These are phyloP conservation scores for Ooceraea biroi DNA, from an alignment of 1,140 invertebrate species.

Conservation along the genomic window DNA sequence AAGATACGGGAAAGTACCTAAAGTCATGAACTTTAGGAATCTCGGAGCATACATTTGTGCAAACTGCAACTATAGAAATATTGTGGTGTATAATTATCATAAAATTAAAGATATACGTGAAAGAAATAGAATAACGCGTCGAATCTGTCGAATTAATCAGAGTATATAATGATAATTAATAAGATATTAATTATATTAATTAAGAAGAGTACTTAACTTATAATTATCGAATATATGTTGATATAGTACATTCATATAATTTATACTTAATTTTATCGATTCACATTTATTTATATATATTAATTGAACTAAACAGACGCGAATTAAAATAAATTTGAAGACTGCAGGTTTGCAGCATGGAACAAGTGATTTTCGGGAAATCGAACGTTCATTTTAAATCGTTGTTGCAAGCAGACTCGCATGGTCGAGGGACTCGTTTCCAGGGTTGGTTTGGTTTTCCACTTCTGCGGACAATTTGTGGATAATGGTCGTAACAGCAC, in stretches of 20 bases:
- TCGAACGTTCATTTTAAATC: slow-evolving; percentile 9
- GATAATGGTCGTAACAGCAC: slow-evolving; percentile 46
- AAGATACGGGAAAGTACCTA: neutral
- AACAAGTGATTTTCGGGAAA: slow-evolving; percentile 23
- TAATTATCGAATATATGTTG: too few species aligned
- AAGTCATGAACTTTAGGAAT: slow-evolving; percentile 3
- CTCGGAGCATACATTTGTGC: neutral
- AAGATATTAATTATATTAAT: too few species aligned
- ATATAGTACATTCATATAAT: neutral
- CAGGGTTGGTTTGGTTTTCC: slow-evolving; percentile 26
- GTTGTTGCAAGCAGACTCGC: slow-evolving; percentile 26
- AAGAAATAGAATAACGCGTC: too few species aligned
- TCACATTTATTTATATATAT: slow-evolving; percentile 1
- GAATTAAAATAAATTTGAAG: neutral
- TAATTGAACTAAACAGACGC: neutral
- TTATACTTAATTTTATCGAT: neutral
- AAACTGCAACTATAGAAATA: neutral
- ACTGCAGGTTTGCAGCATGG: neutral
- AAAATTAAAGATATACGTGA: neutral
- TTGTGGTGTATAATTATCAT: neutral
- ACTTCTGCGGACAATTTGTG: slow-evolving; percentile 54
- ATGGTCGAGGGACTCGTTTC: slow-evolving; percentile 9
- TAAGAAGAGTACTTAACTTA: too few species aligned
- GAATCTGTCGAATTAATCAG: too few species aligned
- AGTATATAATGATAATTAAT: too few species aligned